These are phyloP conservation scores for Sarcophaga subvicina DNA, from an alignment of 2,888 invertebrate species.

Conservation along the genomic window DNA sequence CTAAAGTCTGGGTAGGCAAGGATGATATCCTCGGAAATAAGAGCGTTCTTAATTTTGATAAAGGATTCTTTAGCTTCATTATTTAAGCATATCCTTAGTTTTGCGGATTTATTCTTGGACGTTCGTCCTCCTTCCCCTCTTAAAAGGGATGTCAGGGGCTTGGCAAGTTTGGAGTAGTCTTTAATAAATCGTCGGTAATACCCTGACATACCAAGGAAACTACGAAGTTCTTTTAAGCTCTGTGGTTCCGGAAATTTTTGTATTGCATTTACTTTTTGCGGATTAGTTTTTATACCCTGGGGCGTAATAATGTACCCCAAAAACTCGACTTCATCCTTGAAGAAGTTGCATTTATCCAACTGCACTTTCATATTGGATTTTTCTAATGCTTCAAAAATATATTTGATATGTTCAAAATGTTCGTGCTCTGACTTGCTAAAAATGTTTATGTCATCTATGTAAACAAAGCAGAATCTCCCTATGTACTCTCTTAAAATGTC, in stretches of 20 bases:
- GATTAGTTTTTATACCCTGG: conserved; percentile 27
- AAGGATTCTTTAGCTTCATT: conserved; percentile 12
- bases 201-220: conserved; percentile 61
- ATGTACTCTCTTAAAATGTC: conserved; percentile 42
- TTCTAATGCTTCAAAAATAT: conserved; percentile 43
- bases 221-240: conserved; percentile 63
- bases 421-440: conserved; percentile 46
- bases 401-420: not conserved
- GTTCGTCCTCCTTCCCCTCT: conserved; percentile 10
- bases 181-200: conserved; percentile 30
- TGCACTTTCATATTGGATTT: conserved; percentile 48
- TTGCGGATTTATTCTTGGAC: not conserved
- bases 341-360: conserved; percentile 22
- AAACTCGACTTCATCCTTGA: conserved; percentile 22
- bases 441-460: conserved; percentile 49
- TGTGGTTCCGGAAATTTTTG: not conserved
- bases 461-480: conserved; percentile 40
- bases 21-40: conserved; percentile 28
- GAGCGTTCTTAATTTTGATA: conserved; percentile 11
- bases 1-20: conserved; percentile 30
- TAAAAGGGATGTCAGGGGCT: conserved; percentile 46
- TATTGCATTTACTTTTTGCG: conserved; percentile 61
- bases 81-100: not conserved
- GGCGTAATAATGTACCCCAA: conserved; percentile 18
- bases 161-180: conserved; percentile 41